phyloP scores from a whole-genome alignment of 2,797 vertebrate genomes.

The Cryptoprocta ferox region DNA sequence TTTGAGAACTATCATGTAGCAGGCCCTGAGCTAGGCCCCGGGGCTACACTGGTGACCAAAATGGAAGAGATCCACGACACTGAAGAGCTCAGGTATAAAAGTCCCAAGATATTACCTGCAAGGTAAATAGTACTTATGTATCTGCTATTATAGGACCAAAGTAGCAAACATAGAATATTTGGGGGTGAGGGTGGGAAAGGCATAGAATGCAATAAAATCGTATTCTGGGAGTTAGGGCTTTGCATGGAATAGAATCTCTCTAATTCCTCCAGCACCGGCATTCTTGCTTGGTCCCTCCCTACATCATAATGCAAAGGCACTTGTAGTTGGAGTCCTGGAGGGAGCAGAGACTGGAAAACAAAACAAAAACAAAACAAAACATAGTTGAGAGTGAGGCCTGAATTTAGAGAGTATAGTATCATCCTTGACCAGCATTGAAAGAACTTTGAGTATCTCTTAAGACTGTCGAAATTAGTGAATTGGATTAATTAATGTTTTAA shows the following conservation, averaged over 20 bases:
- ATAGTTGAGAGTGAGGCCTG: not conserved
- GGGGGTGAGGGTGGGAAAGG: not conserved
- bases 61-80: not conserved
- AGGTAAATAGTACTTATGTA: not conserved
- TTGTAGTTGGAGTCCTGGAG: not conserved
- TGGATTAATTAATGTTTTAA: conserved; percentile 27
- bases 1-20: not conserved
- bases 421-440: not conserved
- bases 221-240: not conserved
- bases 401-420: not conserved
- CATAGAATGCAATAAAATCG: not conserved
- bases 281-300: not conserved
- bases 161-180: not conserved
- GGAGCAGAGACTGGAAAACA: not conserved
- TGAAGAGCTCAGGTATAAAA: not conserved
- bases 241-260: not conserved
- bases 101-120: not conserved
- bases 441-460: not conserved
- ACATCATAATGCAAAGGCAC: not conserved
- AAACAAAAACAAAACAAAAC: not conserved
- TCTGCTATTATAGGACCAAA: not conserved
- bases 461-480: not conserved
- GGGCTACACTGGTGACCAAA: not conserved
- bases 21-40: not conserved
- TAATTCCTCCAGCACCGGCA: not conserved